A percentile compares a stretch with the other conserved stretches of the same genome.
phyloP scores from a whole-genome alignment of 2,888 invertebrate genomes.

The Peribatodes rhomboidaria region DNA sequence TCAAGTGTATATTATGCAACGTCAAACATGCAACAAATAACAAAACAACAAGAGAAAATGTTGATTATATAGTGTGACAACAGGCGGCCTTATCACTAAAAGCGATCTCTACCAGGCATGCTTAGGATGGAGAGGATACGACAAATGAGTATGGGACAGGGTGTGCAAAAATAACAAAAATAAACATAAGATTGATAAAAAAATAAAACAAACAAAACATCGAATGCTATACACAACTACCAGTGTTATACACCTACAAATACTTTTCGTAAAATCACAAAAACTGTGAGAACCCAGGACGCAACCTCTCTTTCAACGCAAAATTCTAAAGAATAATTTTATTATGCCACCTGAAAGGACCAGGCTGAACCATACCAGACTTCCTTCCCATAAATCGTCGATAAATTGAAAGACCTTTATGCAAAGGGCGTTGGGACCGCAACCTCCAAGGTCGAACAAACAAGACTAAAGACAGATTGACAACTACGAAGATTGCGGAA shows the following conservation, averaged over 20 bases:
- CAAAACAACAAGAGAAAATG: too few relatives aligned
- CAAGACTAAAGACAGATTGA: not conserved
- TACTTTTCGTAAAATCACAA: not conserved
- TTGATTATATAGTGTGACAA: too few relatives aligned
- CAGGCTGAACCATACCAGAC: slow-evolving; percentile 10
- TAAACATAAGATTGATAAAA: too few relatives aligned
- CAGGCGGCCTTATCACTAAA: too few relatives aligned
- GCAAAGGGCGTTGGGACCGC: slow-evolving; percentile 36
- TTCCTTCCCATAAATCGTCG: slow-evolving; percentile 36
- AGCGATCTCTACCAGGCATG: too few relatives aligned
- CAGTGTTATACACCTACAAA: not conserved
- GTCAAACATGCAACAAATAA: too few relatives aligned
- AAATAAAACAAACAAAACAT: too few relatives aligned
- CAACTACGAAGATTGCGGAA: not conserved
- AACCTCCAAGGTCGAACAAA: slow-evolving; percentile 35
- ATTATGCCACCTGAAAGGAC: slow-evolving; percentile 28
- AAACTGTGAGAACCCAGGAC: not conserved
- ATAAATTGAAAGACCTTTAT: slow-evolving; percentile 40
- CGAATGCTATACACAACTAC: not conserved
- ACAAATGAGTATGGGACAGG: too few relatives aligned
- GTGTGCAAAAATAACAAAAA: too few relatives aligned
- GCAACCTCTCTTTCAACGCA: slow-evolving; percentile 6
- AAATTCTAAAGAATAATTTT: slow-evolving; percentile 24
- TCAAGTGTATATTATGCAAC: too few relatives aligned
- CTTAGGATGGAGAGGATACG: too few relatives aligned